Base-by-base conservation (phyloP, 1,140 invertebrate species). In the Zeugodacus cucurbitae region DNA sequence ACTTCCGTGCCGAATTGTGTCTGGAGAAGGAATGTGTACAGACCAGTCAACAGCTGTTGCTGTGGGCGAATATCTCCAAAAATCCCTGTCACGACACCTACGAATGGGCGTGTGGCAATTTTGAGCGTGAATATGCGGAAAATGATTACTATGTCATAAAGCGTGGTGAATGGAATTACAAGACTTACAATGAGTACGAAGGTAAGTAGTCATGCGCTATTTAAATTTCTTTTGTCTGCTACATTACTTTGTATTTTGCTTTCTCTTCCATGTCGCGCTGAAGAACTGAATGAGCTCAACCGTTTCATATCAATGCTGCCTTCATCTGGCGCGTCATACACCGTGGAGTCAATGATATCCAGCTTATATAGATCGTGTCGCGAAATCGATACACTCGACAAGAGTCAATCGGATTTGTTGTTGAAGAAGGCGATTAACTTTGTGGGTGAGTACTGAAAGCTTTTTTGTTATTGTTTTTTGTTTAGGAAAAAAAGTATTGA, bases 111-210 rank as follows among this genome's bases (percentile, higher is more conserved):
- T 93, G 92, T 62, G 92, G 92, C 34, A 92, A 93, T 78, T 93
- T 93, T 86, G 91, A 89, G 44, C 88, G 89, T 64, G 91, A 93
- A 64, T 93, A 93, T 86, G 89, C 89, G 86, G 89, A 90, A 1
- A 89, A 91, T 78, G 91, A 92, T 82, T 93, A 91, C 87, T 93
- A 90, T 89, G 92, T 92, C 87, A 92, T 93, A 48, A 93, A 93
- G 82, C 90, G 91, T 29, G 92, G 92, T 88, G 92, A 93, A 89
- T 93, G 92, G 92, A 91, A 92, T 88, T 92, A 92, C 87, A 91
- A 92, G 90, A 91, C 92, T 89, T 91, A 91, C 89, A 91, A 92
- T 89, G 92, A 93, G 90, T 93, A 93, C 90, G 91, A 93, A 90
- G 92, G 92, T 93, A 70, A 90, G 91, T 58, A 90, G 91, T 58